Base-by-base conservation (phyloP, 2,888 invertebrate species). In the Tetragonisca angustula region DNA sequence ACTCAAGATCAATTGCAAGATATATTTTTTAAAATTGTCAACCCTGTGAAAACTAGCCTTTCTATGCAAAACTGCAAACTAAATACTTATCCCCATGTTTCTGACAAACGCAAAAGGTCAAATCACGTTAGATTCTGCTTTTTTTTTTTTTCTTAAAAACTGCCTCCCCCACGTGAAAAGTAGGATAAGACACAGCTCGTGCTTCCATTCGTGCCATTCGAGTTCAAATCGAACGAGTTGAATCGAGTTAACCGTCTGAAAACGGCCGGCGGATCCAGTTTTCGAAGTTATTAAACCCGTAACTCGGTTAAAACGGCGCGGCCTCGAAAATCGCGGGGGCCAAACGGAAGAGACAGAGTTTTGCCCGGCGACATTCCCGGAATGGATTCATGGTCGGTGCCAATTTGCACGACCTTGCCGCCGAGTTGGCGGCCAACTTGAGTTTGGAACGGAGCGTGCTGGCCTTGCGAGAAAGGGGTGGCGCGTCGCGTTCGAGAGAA, bases 401-500 rank as follows among this genome's bases (percentile, higher is more conserved):
- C 89, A 88, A 89, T 89, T 89, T 86, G 82, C 88, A 64, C 79
- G 89, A 89, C 89, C 89, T 89, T 89, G 89, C 43, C 43, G 68
- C 81, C 89, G 85, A 89, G 87, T 88, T 83, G 89, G 79, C 87
- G 85, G 84, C 76, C 70, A 79, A 72, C 88, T 88, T 86, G 83
- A 82, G 75, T 89, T 88, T 87, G 83, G 85, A 75, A 9, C 64
- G 59, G 49, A 62, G 61, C 27, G 68, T 36, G 49, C 11, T 43
- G 32, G 32, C 27, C 71, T 24, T 49, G 2, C n/a, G 19, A 27
- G n/a, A 19, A 76, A 56, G 21, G 68, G 50, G 49, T 49, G 27
- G 27, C 27, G 70, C 15, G 11, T 6, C 36, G 43, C 11, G 9
- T 43, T 43, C 9, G 56, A 13, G 19, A 17, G 6, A 27, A 43